Base-by-base conservation (phyloP, 2,113 vertebrate species). In the Myotis brandtii region DNA sequence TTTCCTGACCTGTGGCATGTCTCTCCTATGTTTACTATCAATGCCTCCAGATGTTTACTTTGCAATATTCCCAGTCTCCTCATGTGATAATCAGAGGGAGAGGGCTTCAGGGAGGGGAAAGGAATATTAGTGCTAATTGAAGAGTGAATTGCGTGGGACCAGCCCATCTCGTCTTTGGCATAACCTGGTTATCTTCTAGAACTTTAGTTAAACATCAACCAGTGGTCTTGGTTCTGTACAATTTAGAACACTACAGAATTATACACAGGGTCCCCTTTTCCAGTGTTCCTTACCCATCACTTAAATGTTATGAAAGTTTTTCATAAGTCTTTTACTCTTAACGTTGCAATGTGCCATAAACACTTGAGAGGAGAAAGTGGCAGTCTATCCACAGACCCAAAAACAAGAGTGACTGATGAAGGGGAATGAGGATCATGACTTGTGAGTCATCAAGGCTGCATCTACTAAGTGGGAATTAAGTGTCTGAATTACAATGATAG, bases 401-500 rank as follows among this genome's bases (percentile, higher is more conserved):
- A 94, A 59, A 66, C 25, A 64, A 46, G 54, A 83, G 30, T 69
- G 90, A 83, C 5, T 0, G 13, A 50, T 64, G 90, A 95, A 93
- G 77, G 87, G 62, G 87, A 93, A 82, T n/a, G 66, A 54, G 73
- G 64, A 75, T 52, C 37, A 10, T 5, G 37, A 86, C 69, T 90
- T 72, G 69, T 96, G 96, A 96, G 81, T 95, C 96, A 96, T 79
- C 89, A 59, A 75, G 37, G 67, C 79, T 75, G 85, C 54, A 46
- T 85, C 86, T 69, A n/a, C 20, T 83, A 56, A 81, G 77, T 48
- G 86, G 37, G 81, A 91, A 92, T 66, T 34, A 90, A 95, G 50
- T 75, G 96, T 97, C 94, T 96, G 96, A 94, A 97, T 98, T 91
- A 92, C 82, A 97, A 97, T 95, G 90, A 94, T 77, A n/a, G 46